Base-by-base conservation (phyloP, 2,797 vertebrate species). In the Spinibarbus caldwelli region DNA sequence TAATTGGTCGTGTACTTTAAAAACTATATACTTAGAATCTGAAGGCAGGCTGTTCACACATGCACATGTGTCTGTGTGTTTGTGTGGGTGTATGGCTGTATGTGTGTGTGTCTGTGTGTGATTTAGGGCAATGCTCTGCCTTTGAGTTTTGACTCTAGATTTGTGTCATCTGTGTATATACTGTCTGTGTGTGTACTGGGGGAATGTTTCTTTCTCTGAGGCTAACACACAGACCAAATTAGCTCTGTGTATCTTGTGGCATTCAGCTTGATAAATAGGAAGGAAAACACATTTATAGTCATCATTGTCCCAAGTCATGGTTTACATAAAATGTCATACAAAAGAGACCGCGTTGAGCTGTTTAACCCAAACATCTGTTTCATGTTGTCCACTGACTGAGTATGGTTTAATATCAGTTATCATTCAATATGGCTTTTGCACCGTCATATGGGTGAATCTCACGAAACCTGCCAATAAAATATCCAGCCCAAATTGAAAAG, bases 331-430 rank as follows among this genome's bases (percentile, higher is more conserved):
- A 67, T 84, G 62, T 77, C 82, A 84, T 43, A 26, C 11, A 77
- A 75, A 83, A 29, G 10, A 84, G 82, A 84, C 72, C 57, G 62
- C 54, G 10, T 43, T 84, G 82, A 68, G 62, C 47, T 77, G n/a
- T 76, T 77, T 83, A 41, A 84, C 75, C 19, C 34, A 43, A 49
- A 19, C 82, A 84, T 84, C 82, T 84, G 82, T 84, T 84, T 84
- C 45, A 84, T 54, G 73, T 84, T 84, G 82, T 77, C 82, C 72
- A 38, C 59, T 77, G 59, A 77, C 10, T 67, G 72, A 76, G 75
- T 68, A 57, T 54, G 45, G 31, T 67, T 84, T 84, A 84, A 84
- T 66, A 67, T 54, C 45, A 45, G 31, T 68, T 52, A 59, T 67
- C 34, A 41, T 76, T 77, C 34, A 77, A 66, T 41, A 66, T 23